Evolutionary conservation across 2,113 vertebrate genomes (phyloP).

Genomic region (zebrafish (Danio rerio)): DNA sequence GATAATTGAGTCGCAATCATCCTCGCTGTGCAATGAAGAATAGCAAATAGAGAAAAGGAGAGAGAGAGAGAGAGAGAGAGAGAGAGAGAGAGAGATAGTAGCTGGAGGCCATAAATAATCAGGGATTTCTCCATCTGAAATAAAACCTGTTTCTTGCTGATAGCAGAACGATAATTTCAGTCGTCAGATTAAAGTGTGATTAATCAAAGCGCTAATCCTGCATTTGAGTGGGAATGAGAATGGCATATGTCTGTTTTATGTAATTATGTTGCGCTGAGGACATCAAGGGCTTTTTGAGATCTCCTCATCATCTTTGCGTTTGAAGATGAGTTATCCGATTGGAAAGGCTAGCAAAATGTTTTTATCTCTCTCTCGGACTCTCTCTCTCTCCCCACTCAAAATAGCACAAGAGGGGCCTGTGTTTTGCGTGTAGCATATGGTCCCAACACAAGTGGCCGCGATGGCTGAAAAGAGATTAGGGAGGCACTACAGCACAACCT

Average conservation of each 20-base stretch:
- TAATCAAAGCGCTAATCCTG: slow-evolving; percentile 83
- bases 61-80: slow-evolving; percentile 1
- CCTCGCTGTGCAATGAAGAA: slow-evolving; percentile 75
- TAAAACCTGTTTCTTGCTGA: slow-evolving; percentile 73
- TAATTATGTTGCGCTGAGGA: slow-evolving; percentile 58
- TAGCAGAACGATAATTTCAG: slow-evolving; percentile 77
- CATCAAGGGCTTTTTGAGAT: slow-evolving; percentile 54
- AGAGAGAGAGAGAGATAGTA: slow-evolving; percentile 47
- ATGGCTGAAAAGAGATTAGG: slow-evolving; percentile 60
- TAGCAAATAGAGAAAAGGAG: slow-evolving; percentile 66
- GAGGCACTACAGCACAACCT: slow-evolving; percentile 56
- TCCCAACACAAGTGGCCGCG: slow-evolving; percentile 32
- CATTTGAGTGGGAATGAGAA: slow-evolving; percentile 65
- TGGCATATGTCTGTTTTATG: slow-evolving; percentile 76
- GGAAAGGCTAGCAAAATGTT: slow-evolving; percentile 64
- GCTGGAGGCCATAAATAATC: slow-evolving; percentile 74
- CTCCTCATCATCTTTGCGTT: slow-evolving; percentile 47
- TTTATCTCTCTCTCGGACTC: slow-evolving; percentile 40
- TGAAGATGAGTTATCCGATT: slow-evolving; percentile 68
- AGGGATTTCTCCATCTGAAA: slow-evolving; percentile 69
- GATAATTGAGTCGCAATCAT: slow-evolving; percentile 91
- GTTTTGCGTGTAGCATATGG: slow-evolving; percentile 56
- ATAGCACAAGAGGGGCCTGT: slow-evolving; percentile 59
- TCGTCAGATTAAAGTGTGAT: slow-evolving; percentile 81
- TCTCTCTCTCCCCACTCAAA: slow-evolving; percentile 48